Base-by-base conservation (phyloP, 1,140 invertebrate genomes). In the Dinoponera quadriceps region DNA sequence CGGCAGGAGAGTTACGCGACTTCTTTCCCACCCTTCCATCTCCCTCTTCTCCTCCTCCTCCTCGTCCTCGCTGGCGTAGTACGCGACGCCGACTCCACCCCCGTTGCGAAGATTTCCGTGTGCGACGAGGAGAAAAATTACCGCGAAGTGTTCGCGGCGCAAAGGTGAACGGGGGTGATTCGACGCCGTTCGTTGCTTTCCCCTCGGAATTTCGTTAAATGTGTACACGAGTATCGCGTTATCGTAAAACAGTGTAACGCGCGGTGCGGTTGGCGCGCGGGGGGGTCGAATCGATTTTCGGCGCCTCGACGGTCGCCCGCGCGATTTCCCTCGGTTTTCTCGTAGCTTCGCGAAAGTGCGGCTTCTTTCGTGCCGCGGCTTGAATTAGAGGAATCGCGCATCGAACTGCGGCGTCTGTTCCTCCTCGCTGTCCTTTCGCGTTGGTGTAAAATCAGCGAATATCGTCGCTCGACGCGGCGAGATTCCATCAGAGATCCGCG, bases 1-100 rank as follows among this genome's bases (percentile, higher is more conserved):
- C 66, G 51, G 65, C 65, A 48, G 65, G 75, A 80, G 85, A 82
- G 74, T 74, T 78, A 77, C 82, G 81, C 54, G 69, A 84, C 82
- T 88, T 88, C 86, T 85, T 85, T 88, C 38, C 63, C 69, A 33
- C 51, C 77, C 59, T 51, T 29, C 49, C 63, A 33, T 44, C 9
- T 44, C 38, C 51, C 14, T 18, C 48, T 33, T 59, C n/a, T 68
- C 27, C 49, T 25, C 27, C 33, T 33, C 29, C 11, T 14, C 18
- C 57, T 13, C 57, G 14, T 14, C 81, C 44, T 73, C 18, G 51
- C 49, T 44, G 38, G 38, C 22, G 48, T 68, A 22, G 20, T 27
- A 49, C 65, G 66, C 54, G 59, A 63, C 57, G 27, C 49, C 71
- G 18, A 54, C 68, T 29, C 69, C 72, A 25, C 63, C 54, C 68